Evolutionary conservation across 1,140 invertebrate species (phyloP).

Genomic region (Leucophenga varia): DNA sequence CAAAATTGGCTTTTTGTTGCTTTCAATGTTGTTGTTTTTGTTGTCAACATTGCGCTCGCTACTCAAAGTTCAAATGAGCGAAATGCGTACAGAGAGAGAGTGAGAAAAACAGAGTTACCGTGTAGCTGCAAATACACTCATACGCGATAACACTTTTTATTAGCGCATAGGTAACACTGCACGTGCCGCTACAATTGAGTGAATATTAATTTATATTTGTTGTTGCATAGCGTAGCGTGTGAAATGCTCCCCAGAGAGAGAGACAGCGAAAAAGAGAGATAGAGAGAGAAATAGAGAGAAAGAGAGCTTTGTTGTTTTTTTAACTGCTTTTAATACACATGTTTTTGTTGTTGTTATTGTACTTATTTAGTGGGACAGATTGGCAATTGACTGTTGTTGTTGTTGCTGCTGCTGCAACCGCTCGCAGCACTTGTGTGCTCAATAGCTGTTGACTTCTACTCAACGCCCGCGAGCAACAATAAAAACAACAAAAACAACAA

Average conservation of each 20-base stretch:
- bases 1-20: constrained; percentile 56
- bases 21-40: constrained; percentile 6
- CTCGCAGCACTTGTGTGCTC: not conserved
- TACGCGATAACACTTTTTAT: constrained; percentile 1
- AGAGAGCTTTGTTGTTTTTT: too few relatives aligned
- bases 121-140: too few relatives aligned
- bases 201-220: too few relatives aligned
- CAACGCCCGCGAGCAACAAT: not conserved
- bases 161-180: too few relatives aligned
- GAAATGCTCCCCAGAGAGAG: not conserved
- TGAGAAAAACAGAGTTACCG: too few relatives aligned
- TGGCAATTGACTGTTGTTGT: constrained; percentile 50
- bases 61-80: too few relatives aligned
- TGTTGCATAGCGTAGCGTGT: too few relatives aligned
- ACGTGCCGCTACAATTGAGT: too few relatives aligned
- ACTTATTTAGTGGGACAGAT: constrained; percentile 53
- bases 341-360: constrained; percentile 20
- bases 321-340: constrained; percentile 26
- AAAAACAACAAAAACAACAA: not conserved
- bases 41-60: not conserved
- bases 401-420: constrained; percentile 22
- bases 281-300: not conserved
- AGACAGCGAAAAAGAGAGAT: too few relatives aligned
- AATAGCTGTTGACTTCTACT: too few relatives aligned
- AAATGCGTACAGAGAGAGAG: constrained; percentile 3